Percentiles rank a stretch among this genome's conserved stretches.
phyloP scores from a whole-genome alignment of 2,113 vertebrate genomes.

The Hyaena hyaena region DNA sequence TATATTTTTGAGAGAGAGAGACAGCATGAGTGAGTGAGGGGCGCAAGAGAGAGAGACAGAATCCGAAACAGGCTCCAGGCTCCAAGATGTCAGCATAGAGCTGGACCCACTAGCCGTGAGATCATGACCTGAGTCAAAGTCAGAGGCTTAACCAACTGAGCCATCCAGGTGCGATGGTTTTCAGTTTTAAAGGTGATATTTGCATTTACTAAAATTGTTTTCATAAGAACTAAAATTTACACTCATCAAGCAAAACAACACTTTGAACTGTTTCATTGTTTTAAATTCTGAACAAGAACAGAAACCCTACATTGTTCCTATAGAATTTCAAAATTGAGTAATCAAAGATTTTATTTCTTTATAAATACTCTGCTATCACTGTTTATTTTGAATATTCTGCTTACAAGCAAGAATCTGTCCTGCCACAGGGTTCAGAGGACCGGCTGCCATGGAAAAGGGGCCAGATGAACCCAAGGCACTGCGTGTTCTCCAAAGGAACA shows the following conservation, averaged over 20 bases:
- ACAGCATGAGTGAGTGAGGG: too few species aligned
- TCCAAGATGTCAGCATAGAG: too few species aligned
- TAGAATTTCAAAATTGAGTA: not conserved
- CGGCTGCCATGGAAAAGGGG: not conserved
- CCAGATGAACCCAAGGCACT: not conserved
- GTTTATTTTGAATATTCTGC: not conserved
- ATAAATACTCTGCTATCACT: not conserved
- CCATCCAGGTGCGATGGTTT: too few species aligned
- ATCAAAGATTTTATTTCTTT: not conserved
- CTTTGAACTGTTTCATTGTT: not conserved
- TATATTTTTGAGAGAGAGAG: too few species aligned
- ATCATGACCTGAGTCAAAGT: too few species aligned
- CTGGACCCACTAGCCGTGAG: too few species aligned
- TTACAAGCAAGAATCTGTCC: not conserved
- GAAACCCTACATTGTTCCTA: not conserved
- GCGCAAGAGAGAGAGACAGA: too few species aligned
- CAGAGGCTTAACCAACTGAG: too few species aligned
- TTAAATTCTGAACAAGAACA: not conserved
- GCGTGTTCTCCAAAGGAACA: fast-evolving
- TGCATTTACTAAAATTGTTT: not conserved
- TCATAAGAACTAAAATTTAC: not conserved
- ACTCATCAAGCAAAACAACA: not conserved
- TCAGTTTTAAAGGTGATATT: not conserved
- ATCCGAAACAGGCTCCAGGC: too few species aligned
- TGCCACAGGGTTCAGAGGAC: not conserved